Base-by-base conservation (phyloP, 2,113 vertebrate species). In the Geothlypis trichas region DNA sequence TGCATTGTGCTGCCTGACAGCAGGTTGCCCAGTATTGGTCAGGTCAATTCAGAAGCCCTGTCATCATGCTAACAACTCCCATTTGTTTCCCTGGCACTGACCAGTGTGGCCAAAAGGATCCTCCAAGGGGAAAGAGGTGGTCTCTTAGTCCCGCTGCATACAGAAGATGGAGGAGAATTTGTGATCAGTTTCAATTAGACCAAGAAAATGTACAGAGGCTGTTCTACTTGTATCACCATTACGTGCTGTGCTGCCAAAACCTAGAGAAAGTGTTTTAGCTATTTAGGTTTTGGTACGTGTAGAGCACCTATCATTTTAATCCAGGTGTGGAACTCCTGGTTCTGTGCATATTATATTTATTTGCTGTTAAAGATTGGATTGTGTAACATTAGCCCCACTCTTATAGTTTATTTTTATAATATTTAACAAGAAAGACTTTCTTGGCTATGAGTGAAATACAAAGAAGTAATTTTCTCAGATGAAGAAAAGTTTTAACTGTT, bases 401-500 rank as follows among this genome's bases (percentile, higher is more conserved):
- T 39, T 20, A 28, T 0, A 23, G 37, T 66, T 78, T 54, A 7
- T 54, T 82, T 80, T 77, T n/a, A 3, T 55, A 65, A 10, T 89
- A 51, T 39, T 66, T 84, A 54, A 69, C 33, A 77, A 83, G n/a
- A 68, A 68, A 21, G 13, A 7, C 54, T 73, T 89, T 62, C 42
- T 76, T 91, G 77, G 14, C 59, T 89, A 5, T 62, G 44, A 76
- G 18, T 20, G 24, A 74, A 79, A 90, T 72, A 72, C 74, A 80
- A 86, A 83, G 54, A 39, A 87, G 54, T 78, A 41, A 75, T 74
- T 87, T 96, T 89, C 30, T 87, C 47, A 80, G 30, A 10, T 76
- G 65, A 66, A 67, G 62, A 46, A 82, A 96, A 89, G 76, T 96
- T 94, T 84, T 61, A 75, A 57, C 81, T 87, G 68, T 66, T 95